Evolutionary conservation across 2,797 vertebrate species (phyloP), one percentile per base, ranked within the genome.

Genomic region (Falco columbarius): DNA sequence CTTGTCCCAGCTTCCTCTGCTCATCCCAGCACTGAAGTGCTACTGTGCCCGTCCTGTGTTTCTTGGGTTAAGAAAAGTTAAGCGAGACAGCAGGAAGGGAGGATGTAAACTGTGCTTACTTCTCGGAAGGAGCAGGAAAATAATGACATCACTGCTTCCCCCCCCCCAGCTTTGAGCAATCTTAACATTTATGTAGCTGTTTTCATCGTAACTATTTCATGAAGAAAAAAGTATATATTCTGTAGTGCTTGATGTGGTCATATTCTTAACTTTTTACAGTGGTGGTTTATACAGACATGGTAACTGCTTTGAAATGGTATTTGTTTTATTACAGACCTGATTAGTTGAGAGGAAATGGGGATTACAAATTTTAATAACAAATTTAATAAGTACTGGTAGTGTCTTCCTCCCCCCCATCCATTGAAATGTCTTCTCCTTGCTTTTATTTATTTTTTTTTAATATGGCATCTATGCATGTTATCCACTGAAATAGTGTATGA

Each of bases 11-110:
- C 71, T 86, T 58, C 61, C 46, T 61, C 38, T 7, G 7, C 4
- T 58, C 9, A 51, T 92, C 62, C 89, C 77, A 81, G 81, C 44
- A 6, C 91, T 14, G 44, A 82, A 87, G 91, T 89, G 55, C 65
- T 81, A 51, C 12, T 7, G 38, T 63, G 89, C 82, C 61, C 23
- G 67, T 58, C 73, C 38, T 30, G 63, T 46, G 52, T 49, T 86
- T 88, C 62, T 91, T 55, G 72, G 63, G 97, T 97, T 96, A 95
- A 97, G 87, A 86, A 93, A 89, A 70, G 80, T 80, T 61, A 96
- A 91, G 91, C 4, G 11, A 80, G 94, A 89, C 96, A 96, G 97
- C 97, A 97, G 97, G 97, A 98, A 98, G 95, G 38, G 63, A 92
- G 93, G 95, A 94, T 93, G 85, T 55, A 92, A 96, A 96, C 94